Base-by-base conservation (phyloP, 1,140 invertebrate genomes). In the Tribolium castaneum region DNA sequence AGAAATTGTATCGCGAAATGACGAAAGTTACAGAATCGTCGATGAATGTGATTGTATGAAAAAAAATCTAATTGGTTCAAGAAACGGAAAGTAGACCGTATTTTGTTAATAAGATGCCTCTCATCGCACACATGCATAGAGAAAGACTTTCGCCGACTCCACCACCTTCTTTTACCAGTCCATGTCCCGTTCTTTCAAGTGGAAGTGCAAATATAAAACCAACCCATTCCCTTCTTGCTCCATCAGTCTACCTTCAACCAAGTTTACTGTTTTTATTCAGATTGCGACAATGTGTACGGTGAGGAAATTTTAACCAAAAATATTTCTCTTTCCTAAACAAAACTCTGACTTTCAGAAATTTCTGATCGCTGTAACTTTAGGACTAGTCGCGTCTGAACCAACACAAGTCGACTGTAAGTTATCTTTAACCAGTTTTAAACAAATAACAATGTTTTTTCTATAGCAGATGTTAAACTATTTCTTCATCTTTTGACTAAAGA, bases 51-150 rank as follows among this genome's bases (percentile, higher is more conserved):
- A 66, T 66, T 66, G 30, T 35, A 66, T 22, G 19, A 66, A 66
- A 66, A 66, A 66, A 66, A 66, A 59, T 66, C 59, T 66, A 66
- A 66, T 66, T 66, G 59, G 59, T 66, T 66, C 59, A 66, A 66
- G 59, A 66, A 66, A 66, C 59, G 59, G 59, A 66, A 66, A 66
- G 59, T 66, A 66, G 59, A 66, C 59, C 59, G 59, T 66, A 66
- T 66, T 66, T 66, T 66, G 59, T 66, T 66, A 66, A 66, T 66
- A 66, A 66, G 59, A 66, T 66, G 13, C 59, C 59, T 66, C 59
- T 66, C 59, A 66, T 66, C 59, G 59, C 59, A 66, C 30, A 66
- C 30, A 66, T 66, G 12, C 59, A 39, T 66, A 66, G 59, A 66
- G 59, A 66, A 66, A 66, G 59, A 35, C 59, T 59, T 59, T 59